Evolutionary conservation across 1,140 invertebrate genomes (phyloP), one percentile per base, ranked within the genome.

Genomic region (Psix sp.): DNA sequence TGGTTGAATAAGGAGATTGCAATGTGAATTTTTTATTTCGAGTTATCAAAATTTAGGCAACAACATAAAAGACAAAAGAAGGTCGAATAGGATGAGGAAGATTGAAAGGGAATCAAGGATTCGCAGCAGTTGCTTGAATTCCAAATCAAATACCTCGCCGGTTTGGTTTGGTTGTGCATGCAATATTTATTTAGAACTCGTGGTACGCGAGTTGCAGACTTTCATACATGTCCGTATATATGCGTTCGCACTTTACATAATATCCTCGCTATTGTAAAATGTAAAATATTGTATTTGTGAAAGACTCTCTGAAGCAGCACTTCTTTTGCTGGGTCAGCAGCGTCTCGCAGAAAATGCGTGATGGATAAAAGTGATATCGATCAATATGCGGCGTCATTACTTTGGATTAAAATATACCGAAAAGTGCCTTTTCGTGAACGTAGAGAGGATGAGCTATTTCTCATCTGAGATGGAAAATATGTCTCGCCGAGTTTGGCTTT

Each of bases 181-280:
- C 67, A 71, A 71, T 63, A 71, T 71, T 70, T 70, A 70, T 70
- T 63, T 63, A 71, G 57, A 71, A 49, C 52, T 52, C 65, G 54
- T 77, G 60, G 49, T 59, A 63, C 36, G 70, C 56, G 70, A 71
- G 52, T 52, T 52, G 39, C 52, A 52, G 51, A 52, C 60, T 38
- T 51, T 67, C 57, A 71, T 33, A 63, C 48, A 63, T 66, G 36
- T 42, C 43, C 16, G 26, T 49, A 48, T 60, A 60, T 54, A 59
- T 21, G 17, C 45, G 31, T 43, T 39, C 42, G 60, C 76, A 79
- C 77, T 84, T 85, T 84, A 80, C 83, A 82, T 85, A 84, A 84
- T 81, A 81, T 81, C 80, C 80, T 83, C 83, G 77, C 81, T 67
- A 80, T 84, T 85, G 80, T 84, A 83, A 84, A 82, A 85, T 80